Percentiles rank a stretch among this genome's conserved stretches.
phyloP scores from a whole-genome alignment of 2,797 vertebrate species.

The Myiotriccus ornatus region DNA sequence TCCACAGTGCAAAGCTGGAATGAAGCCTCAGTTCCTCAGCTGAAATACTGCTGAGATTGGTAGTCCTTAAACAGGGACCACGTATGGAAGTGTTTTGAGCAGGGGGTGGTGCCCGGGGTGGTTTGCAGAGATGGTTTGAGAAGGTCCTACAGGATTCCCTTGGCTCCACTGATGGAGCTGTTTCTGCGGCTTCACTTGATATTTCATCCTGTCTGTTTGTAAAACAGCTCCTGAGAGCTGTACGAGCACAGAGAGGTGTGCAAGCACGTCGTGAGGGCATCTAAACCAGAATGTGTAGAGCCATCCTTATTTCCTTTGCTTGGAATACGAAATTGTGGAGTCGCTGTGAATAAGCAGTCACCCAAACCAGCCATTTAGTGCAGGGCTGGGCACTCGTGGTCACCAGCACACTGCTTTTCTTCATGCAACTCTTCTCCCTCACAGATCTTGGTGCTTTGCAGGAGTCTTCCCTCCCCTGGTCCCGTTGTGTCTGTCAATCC shows the following conservation, averaged over 20 bases:
- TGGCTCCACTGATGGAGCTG: neutral
- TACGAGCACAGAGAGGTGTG: neutral
- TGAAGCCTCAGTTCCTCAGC: neutral
- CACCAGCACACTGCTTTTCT: neutral
- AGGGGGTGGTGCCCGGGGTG: neutral
- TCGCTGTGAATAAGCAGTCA: neutral
- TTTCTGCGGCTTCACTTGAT: neutral
- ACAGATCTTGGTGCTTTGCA: neutral
- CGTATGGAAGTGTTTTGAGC: fast-evolving
- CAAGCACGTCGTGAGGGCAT: neutral
- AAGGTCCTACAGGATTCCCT: neutral
- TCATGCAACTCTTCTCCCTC: fast-evolving
- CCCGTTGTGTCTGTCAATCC: fast-evolving
- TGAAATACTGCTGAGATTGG: neutral
- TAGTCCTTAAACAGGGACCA: neutral
- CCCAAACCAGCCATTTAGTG: neutral
- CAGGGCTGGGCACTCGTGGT: neutral
- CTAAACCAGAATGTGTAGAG: neutral
- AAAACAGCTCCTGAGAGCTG: neutral
- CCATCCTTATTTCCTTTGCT: neutral
- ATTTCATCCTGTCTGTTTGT: neutral
- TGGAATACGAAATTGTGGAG: neutral
- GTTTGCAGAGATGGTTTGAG: fast-evolving
- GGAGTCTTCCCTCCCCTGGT: neutral
- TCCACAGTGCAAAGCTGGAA: neutral